These are phyloP conservation scores for Parascotia fuliginaria DNA, from an alignment of 2,888 invertebrate species.

Conservation along the genomic window DNA sequence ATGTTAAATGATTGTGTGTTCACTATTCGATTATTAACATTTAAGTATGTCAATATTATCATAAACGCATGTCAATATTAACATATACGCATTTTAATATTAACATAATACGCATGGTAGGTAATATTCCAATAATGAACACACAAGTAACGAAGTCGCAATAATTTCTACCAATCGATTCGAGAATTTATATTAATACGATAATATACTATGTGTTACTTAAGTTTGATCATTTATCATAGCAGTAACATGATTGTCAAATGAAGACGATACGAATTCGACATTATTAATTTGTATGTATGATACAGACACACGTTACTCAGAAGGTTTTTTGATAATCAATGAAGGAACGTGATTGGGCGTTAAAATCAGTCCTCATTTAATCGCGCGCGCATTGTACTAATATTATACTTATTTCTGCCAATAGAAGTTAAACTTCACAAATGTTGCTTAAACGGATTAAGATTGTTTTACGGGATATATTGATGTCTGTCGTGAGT, in stretches of 20 bases:
- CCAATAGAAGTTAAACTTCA: conserved; percentile 12
- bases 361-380: conserved; percentile 3
- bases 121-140: too few relatives aligned
- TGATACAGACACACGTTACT: conserved; percentile 14
- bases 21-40: too few relatives aligned
- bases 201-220: background rate
- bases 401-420: conserved; percentile 15
- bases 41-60: too few relatives aligned
- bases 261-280: background rate
- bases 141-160: background rate
- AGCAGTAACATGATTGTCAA: background rate
- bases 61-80: too few relatives aligned
- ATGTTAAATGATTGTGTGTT: too few relatives aligned
- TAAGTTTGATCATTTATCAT: background rate
- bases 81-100: too few relatives aligned
- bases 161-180: background rate
- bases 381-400: conserved; percentile 29
- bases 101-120: too few relatives aligned
- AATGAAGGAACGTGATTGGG: conserved; percentile 8
- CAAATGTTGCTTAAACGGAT: conserved; percentile 11
- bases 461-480: conserved; percentile 6
- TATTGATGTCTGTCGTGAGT: conserved; percentile 3
- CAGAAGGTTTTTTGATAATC: conserved; percentile 10
- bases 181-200: background rate
- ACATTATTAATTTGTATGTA: conserved; percentile 15